phyloP scores from a whole-genome alignment of 2,888 invertebrate genomes.

The Petrophora chlorosata region DNA sequence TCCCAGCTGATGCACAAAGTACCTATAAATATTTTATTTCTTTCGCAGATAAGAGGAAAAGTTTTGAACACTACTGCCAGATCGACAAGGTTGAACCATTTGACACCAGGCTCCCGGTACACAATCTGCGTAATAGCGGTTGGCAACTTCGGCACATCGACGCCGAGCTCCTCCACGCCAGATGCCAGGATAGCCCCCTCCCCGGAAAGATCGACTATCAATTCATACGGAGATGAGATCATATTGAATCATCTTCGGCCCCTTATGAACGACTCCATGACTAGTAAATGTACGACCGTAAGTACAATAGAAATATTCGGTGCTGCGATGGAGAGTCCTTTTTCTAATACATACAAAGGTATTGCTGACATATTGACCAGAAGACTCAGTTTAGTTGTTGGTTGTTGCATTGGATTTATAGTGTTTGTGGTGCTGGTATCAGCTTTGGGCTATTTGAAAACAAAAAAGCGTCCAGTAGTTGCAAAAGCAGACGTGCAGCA shows the following conservation, averaged over 20 bases:
- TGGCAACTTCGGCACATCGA: constrained; percentile 85
- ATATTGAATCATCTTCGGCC: constrained; percentile 71
- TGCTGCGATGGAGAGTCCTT: constrained; percentile 81
- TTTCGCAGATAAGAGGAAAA: constrained; percentile 88
- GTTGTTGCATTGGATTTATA: constrained; percentile 93
- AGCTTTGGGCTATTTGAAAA: constrained; percentile 92
- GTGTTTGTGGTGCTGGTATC: constrained; percentile 93
- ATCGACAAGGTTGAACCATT: constrained; percentile 88
- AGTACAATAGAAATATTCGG: constrained; percentile 89
- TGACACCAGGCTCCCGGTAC: constrained; percentile 92
- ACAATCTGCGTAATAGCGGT: constrained; percentile 94
- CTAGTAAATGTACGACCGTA: constrained; percentile 90
- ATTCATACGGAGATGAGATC: constrained; percentile 85
- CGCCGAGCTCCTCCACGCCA: constrained; percentile 68
- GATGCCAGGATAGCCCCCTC: constrained; percentile 79
- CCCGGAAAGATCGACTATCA: constrained; percentile 61
- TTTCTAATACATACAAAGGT: constrained; percentile 86
- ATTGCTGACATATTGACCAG: constrained; percentile 91
- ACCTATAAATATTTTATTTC: constrained; percentile 29
- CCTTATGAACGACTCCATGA: constrained; percentile 86
- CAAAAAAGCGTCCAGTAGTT: constrained; percentile 91
- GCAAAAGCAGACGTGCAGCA: constrained; percentile 88
- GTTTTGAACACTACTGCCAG: constrained; percentile 89
- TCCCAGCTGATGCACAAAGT: constrained; percentile 24
- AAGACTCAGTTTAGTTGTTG: constrained; percentile 92